Evolutionary conservation across 2,113 vertebrate genomes (phyloP).

Genomic region (Scophthalmus maximus): DNA sequence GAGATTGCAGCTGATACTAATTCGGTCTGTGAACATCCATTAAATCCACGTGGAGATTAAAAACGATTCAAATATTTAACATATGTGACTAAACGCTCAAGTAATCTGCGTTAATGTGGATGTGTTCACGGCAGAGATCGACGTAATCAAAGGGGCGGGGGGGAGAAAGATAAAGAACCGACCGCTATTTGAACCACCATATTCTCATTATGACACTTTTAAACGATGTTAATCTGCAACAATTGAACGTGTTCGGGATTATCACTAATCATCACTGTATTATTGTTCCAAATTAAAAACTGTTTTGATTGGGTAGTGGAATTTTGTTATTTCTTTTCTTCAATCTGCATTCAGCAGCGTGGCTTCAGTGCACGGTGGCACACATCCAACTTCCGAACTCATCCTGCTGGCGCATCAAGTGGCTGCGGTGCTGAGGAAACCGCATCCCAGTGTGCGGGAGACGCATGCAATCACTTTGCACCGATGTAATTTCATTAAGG

Average conservation of each 20-base stretch:
- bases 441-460: constrained; percentile 34
- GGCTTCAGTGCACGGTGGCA: constrained; percentile 64
- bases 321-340: constrained; percentile 14
- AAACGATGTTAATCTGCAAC: not conserved
- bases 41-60: constrained; percentile 6
- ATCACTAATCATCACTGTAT: constrained; percentile 6
- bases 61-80: not conserved
- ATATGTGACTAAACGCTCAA: not conserved
- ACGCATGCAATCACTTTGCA: constrained; percentile 26
- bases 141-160: not conserved
- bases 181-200: not conserved
- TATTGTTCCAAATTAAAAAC: constrained; percentile 12
- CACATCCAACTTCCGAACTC: constrained; percentile 73
- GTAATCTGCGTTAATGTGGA: not conserved
- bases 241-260: constrained; percentile 17
- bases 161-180: not conserved
- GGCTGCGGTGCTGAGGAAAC: constrained; percentile 67
- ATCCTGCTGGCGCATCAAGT: constrained; percentile 80
- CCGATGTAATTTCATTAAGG: constrained; percentile 13
- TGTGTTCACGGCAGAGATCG: not conserved
- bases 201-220: constrained; percentile 12
- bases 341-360: constrained; percentile 38
- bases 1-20: constrained; percentile 1
- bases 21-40: constrained; percentile 27
- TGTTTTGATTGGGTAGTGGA: not conserved